A percentile compares a stretch with the other conserved stretches of the same genome.
Conservation (phyloP, 2,888 invertebrate species). For the Rhagonycha fulva region DNA sequence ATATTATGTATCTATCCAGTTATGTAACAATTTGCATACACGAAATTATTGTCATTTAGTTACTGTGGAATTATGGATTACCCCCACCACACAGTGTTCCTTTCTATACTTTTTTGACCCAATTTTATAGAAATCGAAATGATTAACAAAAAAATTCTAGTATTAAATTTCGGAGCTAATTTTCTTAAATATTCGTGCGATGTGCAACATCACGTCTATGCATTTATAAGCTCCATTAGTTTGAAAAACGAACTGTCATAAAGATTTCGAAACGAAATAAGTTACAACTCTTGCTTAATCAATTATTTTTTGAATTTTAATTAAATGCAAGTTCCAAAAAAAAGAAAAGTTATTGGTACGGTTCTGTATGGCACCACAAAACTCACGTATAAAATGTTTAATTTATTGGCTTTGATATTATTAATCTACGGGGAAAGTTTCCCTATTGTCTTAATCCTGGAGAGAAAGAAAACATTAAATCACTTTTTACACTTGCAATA, state of each 20-base stretch:
- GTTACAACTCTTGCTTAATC: not conserved
- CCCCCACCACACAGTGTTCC: no score
- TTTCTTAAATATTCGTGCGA: not conserved
- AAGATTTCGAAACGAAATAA: not conserved
- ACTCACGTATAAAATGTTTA: not conserved
- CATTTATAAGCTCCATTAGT: not conserved
- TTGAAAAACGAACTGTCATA: not conserved
- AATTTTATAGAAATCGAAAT: not conserved
- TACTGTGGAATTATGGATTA: not conserved
- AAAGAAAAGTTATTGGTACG: not conserved
- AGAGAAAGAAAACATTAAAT: not conserved
- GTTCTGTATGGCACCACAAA: not conserved
- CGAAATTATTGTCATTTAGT: not conserved
- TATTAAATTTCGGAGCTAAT: not conserved
- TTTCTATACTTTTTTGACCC: not conserved
- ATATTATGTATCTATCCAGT: slow-evolving; percentile 5
- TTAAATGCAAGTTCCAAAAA: not conserved
- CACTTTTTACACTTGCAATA: not conserved
- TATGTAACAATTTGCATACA: not conserved
- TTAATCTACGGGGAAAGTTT: not conserved
- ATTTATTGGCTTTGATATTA: not conserved
- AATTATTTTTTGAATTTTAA: not conserved
- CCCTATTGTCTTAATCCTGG: not conserved
- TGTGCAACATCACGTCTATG: not conserved
- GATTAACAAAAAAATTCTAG: not conserved